Conservation (phyloP, 2,888 invertebrate species). For the Norana najaformis region DNA sequence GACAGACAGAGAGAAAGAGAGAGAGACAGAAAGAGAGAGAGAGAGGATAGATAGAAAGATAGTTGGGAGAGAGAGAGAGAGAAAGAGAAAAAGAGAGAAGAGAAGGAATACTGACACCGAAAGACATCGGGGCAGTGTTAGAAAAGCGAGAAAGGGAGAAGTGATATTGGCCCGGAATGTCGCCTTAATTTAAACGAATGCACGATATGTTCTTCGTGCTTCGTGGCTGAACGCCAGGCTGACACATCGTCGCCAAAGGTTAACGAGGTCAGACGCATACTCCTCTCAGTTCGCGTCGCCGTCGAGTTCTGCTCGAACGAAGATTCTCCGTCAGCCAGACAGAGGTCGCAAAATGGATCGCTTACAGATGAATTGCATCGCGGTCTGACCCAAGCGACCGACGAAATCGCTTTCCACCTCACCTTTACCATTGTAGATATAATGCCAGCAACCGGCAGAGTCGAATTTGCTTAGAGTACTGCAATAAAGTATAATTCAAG, state of each 20-base stretch:
- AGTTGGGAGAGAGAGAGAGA: neutral
- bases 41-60: too few species aligned
- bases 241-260: neutral
- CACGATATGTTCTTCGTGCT: neutral
- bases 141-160: neutral
- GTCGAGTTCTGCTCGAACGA: slow-evolving; percentile 3
- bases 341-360: neutral
- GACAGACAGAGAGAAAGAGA: neutral
- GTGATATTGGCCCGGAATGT: neutral
- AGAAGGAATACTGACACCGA: too few species aligned
- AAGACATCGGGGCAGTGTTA: too few species aligned
- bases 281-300: neutral
- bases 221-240: neutral
- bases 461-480: neutral
- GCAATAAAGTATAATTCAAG: neutral
- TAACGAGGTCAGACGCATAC: neutral
- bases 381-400: neutral
- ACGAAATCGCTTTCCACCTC: neutral
- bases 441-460: neutral
- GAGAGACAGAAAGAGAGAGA: too few species aligned
- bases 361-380: neutral
- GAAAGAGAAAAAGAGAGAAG: neutral
- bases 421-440: slow-evolving; percentile 13
- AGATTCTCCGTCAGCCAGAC: neutral
- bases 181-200: slow-evolving; percentile 7